Conservation (phyloP, 2,797 vertebrate species). For the Oophaga sylvatica region DNA sequence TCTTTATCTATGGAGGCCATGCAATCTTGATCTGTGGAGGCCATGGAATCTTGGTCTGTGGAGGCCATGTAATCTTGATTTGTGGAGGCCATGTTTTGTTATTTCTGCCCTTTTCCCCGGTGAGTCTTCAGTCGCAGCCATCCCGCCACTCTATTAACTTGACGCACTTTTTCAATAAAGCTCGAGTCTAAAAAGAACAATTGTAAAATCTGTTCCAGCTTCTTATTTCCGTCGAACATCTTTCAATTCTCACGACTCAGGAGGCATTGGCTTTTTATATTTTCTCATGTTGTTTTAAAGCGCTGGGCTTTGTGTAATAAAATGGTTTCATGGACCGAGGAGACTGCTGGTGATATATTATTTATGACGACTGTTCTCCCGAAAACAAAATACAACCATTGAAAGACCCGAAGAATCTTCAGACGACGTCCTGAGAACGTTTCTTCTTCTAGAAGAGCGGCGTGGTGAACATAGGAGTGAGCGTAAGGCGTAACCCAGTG, state of each 20-base stretch:
- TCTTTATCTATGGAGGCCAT: too few species aligned
- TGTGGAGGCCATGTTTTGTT: neutral
- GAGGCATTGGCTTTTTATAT: neutral
- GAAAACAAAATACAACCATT: neutral
- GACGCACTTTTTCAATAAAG: conserved; percentile 6
- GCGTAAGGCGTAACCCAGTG: neutral
- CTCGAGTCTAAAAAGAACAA: neutral
- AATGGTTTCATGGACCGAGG: neutral
- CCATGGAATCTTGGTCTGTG: neutral
- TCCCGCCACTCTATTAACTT: conserved; percentile 17
- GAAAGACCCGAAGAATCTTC: neutral
- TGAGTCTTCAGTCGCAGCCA: neutral
- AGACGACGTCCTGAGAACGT: neutral
- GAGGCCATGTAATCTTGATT: neutral
- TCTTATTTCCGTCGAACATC: conserved; percentile 6
- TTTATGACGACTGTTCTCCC: neutral
- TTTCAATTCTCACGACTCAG: conserved; percentile 14
- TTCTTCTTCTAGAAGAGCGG: neutral
- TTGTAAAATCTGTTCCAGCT: neutral
- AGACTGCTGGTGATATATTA: conserved; percentile 4
- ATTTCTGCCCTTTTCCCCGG: neutral
- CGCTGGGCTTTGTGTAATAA: neutral
- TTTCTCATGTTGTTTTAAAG: conserved; percentile 9
- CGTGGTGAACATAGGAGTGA: neutral
- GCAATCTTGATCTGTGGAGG: too few species aligned